A percentile compares a stretch with the other conserved stretches of the same genome.
Conservation (phyloP, 1,140 invertebrate genomes). For the Ditylenchus dipsaci region DNA sequence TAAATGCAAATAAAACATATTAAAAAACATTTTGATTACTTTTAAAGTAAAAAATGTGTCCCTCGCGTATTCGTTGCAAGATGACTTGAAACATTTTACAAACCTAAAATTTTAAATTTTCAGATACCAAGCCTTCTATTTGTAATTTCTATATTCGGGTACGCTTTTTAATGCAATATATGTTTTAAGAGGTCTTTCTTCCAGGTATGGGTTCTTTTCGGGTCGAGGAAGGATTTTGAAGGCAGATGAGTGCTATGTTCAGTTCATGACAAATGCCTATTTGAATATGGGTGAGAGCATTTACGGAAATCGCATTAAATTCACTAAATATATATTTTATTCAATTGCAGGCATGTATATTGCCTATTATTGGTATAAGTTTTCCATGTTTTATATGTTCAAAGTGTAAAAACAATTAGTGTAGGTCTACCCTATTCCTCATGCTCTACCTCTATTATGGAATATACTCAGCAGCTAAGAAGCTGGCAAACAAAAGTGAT, state of each 20-base stretch:
- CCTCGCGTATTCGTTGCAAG: no score
- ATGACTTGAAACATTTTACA: no score
- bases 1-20: no score
- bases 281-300: conserved; percentile 59
- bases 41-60: no score
- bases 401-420: not conserved
- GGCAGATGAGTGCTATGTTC: conserved; percentile 82
- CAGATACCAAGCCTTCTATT: conserved; percentile 84
- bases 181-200: no score
- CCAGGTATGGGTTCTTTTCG: conserved; percentile 78
- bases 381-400: conserved; percentile 49
- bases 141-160: conserved; percentile 96
- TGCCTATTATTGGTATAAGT: conserved; percentile 90
- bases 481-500: conserved; percentile 95
- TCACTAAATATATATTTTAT: not conserved
- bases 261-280: conserved; percentile 90
- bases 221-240: conserved; percentile 76
- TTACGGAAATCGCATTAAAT: no score
- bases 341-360: conserved; percentile 64
- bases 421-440: conserved; percentile 72
- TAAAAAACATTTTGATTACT: no score
- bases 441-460: conserved; percentile 89
- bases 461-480: conserved; percentile 95
- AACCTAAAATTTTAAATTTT: not conserved
- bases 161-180: conserved; percentile 57